Conservation (phyloP, 2,888 invertebrate genomes). For the Mythimna vitellina region DNA sequence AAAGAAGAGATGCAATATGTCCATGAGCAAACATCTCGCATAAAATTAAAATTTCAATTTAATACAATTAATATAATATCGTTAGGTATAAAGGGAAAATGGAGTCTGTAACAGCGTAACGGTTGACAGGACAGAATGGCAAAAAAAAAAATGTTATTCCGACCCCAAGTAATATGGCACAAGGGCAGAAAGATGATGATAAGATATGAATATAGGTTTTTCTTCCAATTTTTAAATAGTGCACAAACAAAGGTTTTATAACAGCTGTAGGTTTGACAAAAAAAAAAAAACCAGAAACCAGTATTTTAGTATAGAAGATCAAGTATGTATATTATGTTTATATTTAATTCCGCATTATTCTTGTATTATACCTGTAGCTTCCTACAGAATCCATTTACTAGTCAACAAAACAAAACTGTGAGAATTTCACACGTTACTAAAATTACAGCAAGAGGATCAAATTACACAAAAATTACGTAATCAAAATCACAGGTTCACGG, state of each 20-base stretch:
- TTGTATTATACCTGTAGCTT: slow-evolving; percentile 4
- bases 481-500: not conserved
- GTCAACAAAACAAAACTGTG: slow-evolving; percentile 1
- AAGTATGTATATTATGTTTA: not conserved
- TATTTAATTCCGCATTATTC: not conserved
- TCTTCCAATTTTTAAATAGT: not conserved
- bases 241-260: too few species aligned
- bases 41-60: too few species aligned
- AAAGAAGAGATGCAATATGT: too few species aligned
- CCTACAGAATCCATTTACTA: not conserved
- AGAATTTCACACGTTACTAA: slow-evolving; percentile 14
- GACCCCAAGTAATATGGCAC: too few species aligned
- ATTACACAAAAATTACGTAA: not conserved
- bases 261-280: not conserved
- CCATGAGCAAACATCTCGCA: too few species aligned
- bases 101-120: too few species aligned
- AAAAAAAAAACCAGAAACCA: not conserved
- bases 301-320: not conserved
- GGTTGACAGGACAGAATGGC: too few species aligned
- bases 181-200: too few species aligned
- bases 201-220: too few species aligned
- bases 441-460: not conserved
- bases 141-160: too few species aligned
- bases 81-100: too few species aligned
- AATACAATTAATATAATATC: too few species aligned